A percentile compares a stretch with the other conserved stretches of the same genome.
Conservation (phyloP, 2,113 vertebrate genomes). For the Petaurus breviceps region DNA sequence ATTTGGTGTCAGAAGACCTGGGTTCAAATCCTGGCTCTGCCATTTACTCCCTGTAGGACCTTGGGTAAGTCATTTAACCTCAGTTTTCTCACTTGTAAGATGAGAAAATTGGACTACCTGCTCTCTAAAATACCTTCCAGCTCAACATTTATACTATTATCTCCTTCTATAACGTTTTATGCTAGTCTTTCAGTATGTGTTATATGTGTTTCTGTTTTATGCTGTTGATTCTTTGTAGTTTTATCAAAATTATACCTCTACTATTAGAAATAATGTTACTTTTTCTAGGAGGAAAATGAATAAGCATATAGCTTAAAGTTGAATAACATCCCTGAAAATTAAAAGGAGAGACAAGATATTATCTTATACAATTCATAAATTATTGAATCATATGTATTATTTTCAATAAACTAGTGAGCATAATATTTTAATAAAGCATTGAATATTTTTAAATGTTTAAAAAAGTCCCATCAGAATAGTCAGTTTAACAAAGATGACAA, state of each 20-base stretch:
- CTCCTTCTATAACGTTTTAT: background rate
- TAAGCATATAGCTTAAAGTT: background rate
- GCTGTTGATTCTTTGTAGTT: background rate
- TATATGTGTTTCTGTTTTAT: background rate
- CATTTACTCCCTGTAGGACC: background rate
- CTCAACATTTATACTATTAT: background rate
- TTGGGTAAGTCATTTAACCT: background rate
- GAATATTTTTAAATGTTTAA: background rate
- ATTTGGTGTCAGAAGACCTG: background rate
- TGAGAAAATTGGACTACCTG: background rate
- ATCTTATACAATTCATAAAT: background rate
- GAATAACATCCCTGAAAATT: background rate
- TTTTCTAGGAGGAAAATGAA: slow-evolving; percentile 16
- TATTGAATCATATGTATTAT: background rate
- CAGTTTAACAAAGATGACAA: background rate
- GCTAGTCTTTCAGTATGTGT: background rate
- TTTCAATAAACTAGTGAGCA: background rate
- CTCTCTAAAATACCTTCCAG: background rate
- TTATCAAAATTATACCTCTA: background rate
- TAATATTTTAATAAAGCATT: background rate
- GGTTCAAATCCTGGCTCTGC: background rate
- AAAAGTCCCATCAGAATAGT: slow-evolving; percentile 4
- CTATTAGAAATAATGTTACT: background rate
- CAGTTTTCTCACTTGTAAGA: background rate
- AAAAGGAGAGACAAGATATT: background rate